phyloP scores from a whole-genome alignment of 2,797 vertebrate species.

The Paratrypauchen microcephalus region DNA sequence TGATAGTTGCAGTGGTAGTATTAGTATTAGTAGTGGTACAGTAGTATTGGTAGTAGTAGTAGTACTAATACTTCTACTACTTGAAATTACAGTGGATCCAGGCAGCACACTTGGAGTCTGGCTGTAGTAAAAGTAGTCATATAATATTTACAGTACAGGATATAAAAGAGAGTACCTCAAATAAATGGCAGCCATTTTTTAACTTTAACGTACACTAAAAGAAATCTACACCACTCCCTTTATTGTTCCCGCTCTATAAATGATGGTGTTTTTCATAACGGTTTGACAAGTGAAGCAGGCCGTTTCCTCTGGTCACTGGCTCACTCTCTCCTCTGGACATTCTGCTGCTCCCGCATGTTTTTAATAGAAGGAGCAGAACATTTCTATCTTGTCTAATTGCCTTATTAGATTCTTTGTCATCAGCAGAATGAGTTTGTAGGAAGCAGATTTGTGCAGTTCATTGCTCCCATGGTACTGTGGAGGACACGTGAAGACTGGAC shows the following conservation, averaged over 20 bases:
- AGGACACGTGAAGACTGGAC: conserved; percentile 9
- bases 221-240: conserved; percentile 31
- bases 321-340: conserved; percentile 23
- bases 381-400: conserved; percentile 26
- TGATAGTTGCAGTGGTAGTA: too few species aligned
- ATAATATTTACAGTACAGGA: too few species aligned
- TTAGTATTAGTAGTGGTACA: too few species aligned
- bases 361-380: conserved; percentile 38
- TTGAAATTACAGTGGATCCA: too few species aligned
- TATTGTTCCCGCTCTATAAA: conserved; percentile 39
- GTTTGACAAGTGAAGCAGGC: conserved; percentile 43
- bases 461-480: conserved; percentile 20
- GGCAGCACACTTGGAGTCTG: too few species aligned
- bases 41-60: too few species aligned
- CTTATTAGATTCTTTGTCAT: conserved; percentile 36
- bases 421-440: conserved; percentile 34
- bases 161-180: neutral
- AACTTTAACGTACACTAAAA: neutral
- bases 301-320: conserved; percentile 39
- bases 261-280: conserved; percentile 42
- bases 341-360: conserved; percentile 51
- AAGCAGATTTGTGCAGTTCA: conserved; percentile 21
- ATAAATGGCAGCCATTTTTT: conserved; percentile 26
- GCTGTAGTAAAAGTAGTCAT: too few species aligned
- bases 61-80: too few species aligned